Evolutionary conservation across 2,888 invertebrate species (phyloP).

Genomic region (Microctonus aethiopoides): DNA sequence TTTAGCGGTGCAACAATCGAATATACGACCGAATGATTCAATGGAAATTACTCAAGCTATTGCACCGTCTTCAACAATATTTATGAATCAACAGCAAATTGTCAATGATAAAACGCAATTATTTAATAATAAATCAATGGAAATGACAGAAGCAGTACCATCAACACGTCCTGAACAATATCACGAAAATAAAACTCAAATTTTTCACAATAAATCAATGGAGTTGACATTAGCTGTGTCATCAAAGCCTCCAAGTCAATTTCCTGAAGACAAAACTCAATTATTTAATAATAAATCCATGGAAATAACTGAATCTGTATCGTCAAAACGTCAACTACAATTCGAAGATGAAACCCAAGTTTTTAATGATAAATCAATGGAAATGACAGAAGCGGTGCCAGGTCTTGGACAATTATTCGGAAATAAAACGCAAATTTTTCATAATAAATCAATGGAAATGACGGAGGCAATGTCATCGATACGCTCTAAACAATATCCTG

Average conservation of each 20-base stretch:
- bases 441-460: constrained; percentile 35
- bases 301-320: constrained; percentile 25
- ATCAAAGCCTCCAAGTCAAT: not conserved
- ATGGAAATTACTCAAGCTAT: constrained; percentile 35
- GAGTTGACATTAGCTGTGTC: constrained; percentile 33
- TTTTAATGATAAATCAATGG: constrained; percentile 21
- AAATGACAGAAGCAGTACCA: constrained; percentile 23
- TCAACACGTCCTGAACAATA: not conserved
- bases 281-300: constrained; percentile 13
- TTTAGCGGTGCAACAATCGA: no score
- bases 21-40: no score
- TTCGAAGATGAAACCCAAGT: not conserved
- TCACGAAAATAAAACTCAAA: constrained; percentile 12
- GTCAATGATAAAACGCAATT: constrained; percentile 14
- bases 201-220: constrained; percentile 28
- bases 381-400: constrained; percentile 31
- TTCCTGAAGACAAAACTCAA: not conserved
- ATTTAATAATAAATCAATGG: constrained; percentile 25
- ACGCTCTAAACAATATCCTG: not conserved
- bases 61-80: no score
- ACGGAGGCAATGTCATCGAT: constrained; percentile 25
- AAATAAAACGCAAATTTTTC: constrained; percentile 6
- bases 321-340: not conserved
- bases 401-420: not conserved
- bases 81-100: no score